Base-by-base conservation (phyloP, 2,113 vertebrate genomes). In the Hyaena hyaena region DNA sequence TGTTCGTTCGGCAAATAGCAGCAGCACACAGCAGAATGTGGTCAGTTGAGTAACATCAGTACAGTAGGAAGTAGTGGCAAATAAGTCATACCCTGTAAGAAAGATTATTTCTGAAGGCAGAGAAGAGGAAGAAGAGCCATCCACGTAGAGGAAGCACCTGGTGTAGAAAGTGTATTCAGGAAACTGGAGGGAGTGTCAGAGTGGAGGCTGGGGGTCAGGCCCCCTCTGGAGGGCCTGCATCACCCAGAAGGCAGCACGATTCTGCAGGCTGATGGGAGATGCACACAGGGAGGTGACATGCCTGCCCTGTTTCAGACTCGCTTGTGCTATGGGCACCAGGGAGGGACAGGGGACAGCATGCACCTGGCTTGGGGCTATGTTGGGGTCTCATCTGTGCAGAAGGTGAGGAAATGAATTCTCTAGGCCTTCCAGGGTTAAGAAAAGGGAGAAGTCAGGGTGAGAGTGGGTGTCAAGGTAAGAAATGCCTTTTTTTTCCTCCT, bases 201-300 rank as follows among this genome's bases (percentile, higher is more conserved):
- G 14, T 31, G 26, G 28, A 58, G 2, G 14, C 4, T 53, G 45
- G 50, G 5, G 31, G 3, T 26, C 24, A 0, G 15, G 24, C 39
- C 21, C 66, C 39, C 73, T n/a, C 43, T 0, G 2, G 39, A 87
- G 24, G 35, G 16, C 14, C 71, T 28, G 43, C 28, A 19, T 45
- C n/a, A 9, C 76, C 45, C 63, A 2, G 39, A 82, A 87, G 58
- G 35, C 6, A 6, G 2, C 53, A 6, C 10, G 9, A 5, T 24
- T 82, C 35, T 45, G 33, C 26, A 21, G 45, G 23, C 31, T 33
- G 9, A 15, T 76, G 66, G 35, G 35, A 65, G 76, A n/a, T 7
- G 2, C 7, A 15, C 28, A n/a, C 9, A 0, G 14, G 35, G 5
- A 3, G 21, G 55, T 1, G 4, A 45, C 0, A 0, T 2, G 0